Conservation (phyloP, 2,888 invertebrate genomes). For the Amblyjoppa proteus region DNA sequence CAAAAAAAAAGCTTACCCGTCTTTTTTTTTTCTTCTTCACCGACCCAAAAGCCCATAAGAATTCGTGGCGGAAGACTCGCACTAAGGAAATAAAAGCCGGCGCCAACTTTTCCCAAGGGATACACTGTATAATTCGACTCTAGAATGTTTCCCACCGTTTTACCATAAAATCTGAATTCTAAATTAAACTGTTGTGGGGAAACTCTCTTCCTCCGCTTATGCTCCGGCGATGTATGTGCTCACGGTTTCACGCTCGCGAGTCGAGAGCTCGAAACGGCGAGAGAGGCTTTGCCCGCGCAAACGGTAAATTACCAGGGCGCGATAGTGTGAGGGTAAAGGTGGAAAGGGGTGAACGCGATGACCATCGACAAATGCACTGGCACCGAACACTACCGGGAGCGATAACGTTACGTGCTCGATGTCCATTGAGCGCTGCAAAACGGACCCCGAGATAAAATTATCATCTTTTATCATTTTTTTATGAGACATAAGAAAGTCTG, state of each 20-base stretch:
- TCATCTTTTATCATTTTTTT: too few relatives aligned
- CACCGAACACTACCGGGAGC: background rate
- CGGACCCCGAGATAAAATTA: too few relatives aligned
- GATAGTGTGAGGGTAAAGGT: background rate
- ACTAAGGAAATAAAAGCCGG: conserved; percentile 22
- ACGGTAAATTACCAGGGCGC: conserved; percentile 11
- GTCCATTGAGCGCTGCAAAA: background rate
- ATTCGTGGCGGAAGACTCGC: background rate
- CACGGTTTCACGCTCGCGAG: conserved; percentile 26
- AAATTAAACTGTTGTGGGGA: conserved; percentile 34
- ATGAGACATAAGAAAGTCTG: too few relatives aligned
- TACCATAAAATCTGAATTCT: conserved; percentile 48
- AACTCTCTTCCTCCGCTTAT: background rate
- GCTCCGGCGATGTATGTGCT: background rate
- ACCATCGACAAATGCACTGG: conserved; percentile 44
- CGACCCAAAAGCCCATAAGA: background rate
- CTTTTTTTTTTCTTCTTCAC: conserved; percentile 4
- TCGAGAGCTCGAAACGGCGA: conserved; percentile 8
- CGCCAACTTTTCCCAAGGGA: background rate
- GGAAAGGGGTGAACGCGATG: conserved; percentile 13
- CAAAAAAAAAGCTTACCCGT: background rate
- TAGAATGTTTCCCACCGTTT: background rate
- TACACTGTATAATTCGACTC: background rate
- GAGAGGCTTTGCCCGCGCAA: conserved; percentile 14
- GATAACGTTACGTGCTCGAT: conserved; percentile 16